phyloP scores from a whole-genome alignment of 1,140 invertebrate genomes.

The Drosophila azteca region DNA sequence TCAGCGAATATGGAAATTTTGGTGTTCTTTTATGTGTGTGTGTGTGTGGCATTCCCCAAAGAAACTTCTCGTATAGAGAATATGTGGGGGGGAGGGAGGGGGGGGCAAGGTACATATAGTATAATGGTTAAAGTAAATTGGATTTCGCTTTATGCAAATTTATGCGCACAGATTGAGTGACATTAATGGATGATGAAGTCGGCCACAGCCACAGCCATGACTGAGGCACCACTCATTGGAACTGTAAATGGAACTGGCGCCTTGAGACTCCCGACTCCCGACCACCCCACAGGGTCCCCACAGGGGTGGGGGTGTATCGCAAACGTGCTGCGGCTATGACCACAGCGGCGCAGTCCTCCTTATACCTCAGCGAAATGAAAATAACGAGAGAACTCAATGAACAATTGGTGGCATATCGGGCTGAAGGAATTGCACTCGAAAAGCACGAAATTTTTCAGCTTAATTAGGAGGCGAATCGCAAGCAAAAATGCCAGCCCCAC shows the following conservation, averaged over 20 bases:
- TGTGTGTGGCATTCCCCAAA: slow-evolving; percentile 13
- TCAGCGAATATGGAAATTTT: slow-evolving; percentile 54
- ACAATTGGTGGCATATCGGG: slow-evolving; percentile 22
- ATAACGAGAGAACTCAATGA: slow-evolving; percentile 10
- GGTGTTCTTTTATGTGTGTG: slow-evolving; percentile 31
- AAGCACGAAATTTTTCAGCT: slow-evolving; percentile 22
- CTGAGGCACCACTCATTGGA: slow-evolving; percentile 20
- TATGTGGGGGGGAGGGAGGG: background rate
- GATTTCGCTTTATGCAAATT: slow-evolving; percentile 79
- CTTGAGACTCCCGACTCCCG: background rate
- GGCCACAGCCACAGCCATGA: slow-evolving; percentile 20
- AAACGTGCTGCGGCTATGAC: slow-evolving; percentile 34
- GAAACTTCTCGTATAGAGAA: background rate
- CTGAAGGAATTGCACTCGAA: slow-evolving; percentile 58
- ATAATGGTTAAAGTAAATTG: slow-evolving; percentile 64
- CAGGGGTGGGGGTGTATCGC: background rate
- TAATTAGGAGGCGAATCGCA: slow-evolving; percentile 51
- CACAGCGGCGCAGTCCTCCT: slow-evolving; percentile 25
- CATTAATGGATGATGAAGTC: slow-evolving; percentile 80
- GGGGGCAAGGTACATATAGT: slow-evolving; percentile 23
- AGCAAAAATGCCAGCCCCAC: background rate
- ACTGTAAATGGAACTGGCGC: background rate
- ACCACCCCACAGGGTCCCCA: background rate
- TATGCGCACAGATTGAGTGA: slow-evolving; percentile 80
- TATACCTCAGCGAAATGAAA: background rate